phyloP scores from a whole-genome alignment of 2,888 invertebrate species.

The Xiphydria camelus region DNA sequence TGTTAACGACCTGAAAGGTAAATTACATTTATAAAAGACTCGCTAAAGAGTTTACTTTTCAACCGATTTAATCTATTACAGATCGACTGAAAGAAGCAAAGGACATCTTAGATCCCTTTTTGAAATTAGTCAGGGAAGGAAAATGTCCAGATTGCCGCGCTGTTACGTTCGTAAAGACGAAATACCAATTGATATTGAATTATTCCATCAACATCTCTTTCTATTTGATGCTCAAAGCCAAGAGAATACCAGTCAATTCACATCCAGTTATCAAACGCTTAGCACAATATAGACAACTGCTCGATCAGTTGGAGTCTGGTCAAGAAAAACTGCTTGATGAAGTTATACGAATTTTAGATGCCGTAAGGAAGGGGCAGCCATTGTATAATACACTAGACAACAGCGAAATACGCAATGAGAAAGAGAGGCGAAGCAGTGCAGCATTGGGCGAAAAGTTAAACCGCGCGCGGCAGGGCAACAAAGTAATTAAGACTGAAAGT shows the following conservation, averaged over 20 bases:
- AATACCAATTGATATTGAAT: conserved; percentile 71
- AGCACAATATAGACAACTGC: conserved; percentile 76
- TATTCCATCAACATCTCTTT: conserved; percentile 86
- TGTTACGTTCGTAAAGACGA: conserved; percentile 71
- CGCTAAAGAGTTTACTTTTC: conserved; percentile 3
- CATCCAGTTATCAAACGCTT: conserved; percentile 91
- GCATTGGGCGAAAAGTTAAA: background rate
- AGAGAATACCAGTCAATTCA: conserved; percentile 70
- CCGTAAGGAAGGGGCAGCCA: conserved; percentile 59
- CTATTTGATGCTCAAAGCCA: conserved; percentile 82
- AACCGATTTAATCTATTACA: conserved; percentile 33
- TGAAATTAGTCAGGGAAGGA: conserved; percentile 66
- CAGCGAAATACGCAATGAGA: conserved; percentile 25
- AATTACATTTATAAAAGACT: conserved; percentile 35
- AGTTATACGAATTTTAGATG: conserved; percentile 66
- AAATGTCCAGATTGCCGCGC: conserved; percentile 69
- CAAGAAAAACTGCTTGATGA: conserved; percentile 72
- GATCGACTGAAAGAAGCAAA: conserved; percentile 66
- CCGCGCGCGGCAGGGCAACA: conserved; percentile 12
- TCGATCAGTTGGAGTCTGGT: conserved; percentile 73
- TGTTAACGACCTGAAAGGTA: conserved; percentile 77
- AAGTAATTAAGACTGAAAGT: conserved; percentile 48
- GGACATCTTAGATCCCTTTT: conserved; percentile 69
- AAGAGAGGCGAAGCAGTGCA: conserved; percentile 43
- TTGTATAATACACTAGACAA: conserved; percentile 42